Base-by-base conservation (phyloP, 2,888 invertebrate species). In the Synanthedon myopaeformis region DNA sequence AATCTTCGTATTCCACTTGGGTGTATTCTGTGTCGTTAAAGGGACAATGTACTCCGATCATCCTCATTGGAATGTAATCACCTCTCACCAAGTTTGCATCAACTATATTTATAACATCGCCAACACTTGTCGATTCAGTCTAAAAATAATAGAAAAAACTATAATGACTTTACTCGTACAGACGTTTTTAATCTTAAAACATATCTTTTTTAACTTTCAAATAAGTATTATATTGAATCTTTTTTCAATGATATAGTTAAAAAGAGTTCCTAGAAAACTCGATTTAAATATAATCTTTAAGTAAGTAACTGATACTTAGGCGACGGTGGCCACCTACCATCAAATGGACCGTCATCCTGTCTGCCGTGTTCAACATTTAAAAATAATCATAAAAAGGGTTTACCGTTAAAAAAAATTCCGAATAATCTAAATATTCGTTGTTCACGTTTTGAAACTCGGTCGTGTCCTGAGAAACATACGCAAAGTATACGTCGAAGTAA, bases 1-100 rank as follows among this genome's bases (percentile, higher is more conserved):
- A 91, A 67, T 91, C 91, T 72, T 92, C 92, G 53, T 88, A 88
- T 56, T 78, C 75, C 0, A 83, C 65, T 61, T 89, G 82, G 35
- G 67, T 67, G 52, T 70, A 76, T 6, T 58, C 61, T 0, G 82
- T 77, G n/a, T 65, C 72, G 55, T 85, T 87, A 53, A 77, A 71
- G 3, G 79, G 66, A 59, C 88, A 88, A 57, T 83, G 80, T 0
- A 66, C 63, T 8, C 87, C 83, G 35, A 86, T 65, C 51, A 89
- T 66, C 56, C 79, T 69, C 51, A 73, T 82, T 0, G 88, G 84
- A 19, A 87, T 76, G 11, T 70, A 70, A 54, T 70, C 70, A 54
- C 67, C 79, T 56, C 81, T 76, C 3, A 81, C 69, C 23, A 88
- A 57, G 58, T 76, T 70, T 0, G 72, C 74, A 49, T 82, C 74